Evolutionary conservation across 2,888 invertebrate genomes (phyloP).

Genomic region (Theristus sp.): DNA sequence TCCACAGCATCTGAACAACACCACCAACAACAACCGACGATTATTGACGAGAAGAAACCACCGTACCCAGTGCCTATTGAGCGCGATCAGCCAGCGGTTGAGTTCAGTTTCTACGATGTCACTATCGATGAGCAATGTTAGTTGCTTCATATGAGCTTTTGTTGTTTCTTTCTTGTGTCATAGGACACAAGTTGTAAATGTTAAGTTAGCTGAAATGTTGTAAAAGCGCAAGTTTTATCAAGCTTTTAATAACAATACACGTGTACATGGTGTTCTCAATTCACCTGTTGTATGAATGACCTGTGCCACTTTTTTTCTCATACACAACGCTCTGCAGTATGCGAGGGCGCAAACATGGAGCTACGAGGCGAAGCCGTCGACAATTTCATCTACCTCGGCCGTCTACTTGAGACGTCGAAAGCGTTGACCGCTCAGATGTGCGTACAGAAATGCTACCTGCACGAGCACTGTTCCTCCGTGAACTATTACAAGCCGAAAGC

Average conservation of each 20-base stretch:
- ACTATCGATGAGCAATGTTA: constrained; percentile 24
- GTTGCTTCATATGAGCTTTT: not conserved
- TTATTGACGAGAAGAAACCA: too few relatives aligned
- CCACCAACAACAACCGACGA: not conserved
- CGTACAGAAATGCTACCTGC: constrained; percentile 17
- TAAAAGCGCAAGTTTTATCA: too few relatives aligned
- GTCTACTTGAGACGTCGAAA: constrained; percentile 18
- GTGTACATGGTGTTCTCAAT: not conserved
- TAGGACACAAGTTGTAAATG: too few relatives aligned
- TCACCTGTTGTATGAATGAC: not conserved
- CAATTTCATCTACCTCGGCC: constrained; percentile 25
- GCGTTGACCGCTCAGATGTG: constrained; percentile 19
- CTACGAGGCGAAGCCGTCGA: constrained; percentile 24
- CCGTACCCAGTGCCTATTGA: too few relatives aligned
- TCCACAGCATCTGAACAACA: too few relatives aligned
- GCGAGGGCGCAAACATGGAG: constrained; percentile 11
- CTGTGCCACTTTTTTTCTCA: not conserved
- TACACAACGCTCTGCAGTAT: not conserved
- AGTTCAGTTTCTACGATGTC: constrained; percentile 21
- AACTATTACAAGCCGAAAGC: constrained; percentile 24
- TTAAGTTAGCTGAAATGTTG: too few relatives aligned
- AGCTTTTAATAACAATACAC: not conserved
- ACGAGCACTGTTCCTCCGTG: constrained; percentile 21
- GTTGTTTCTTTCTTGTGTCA: not conserved
- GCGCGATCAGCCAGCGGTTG: not conserved